Evolutionary conservation across 2,113 vertebrate genomes (phyloP), one percentile per base, ranked within the genome.

Genomic region (Motacilla alba): DNA sequence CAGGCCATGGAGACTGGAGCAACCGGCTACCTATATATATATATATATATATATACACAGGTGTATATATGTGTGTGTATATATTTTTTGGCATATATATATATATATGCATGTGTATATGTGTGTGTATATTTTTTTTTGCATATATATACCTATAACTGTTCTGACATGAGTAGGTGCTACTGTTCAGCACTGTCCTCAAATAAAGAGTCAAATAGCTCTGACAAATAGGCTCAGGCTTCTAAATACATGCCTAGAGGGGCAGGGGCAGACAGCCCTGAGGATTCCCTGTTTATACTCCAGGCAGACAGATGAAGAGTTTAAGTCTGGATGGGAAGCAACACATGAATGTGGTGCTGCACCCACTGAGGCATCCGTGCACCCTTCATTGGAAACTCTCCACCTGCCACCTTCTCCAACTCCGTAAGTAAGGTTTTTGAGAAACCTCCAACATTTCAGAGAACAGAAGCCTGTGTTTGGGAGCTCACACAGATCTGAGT

Each of bases 281-380:
- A 73, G 35, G 24, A 39, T 50, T 64, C 53, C 37, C 35, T 56
- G 33, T 44, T 77, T 24, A 21, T 28, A 15, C 30, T 60, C 30
- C 50, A 30, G 16, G 44, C 43, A 68, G 20, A 56, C 6, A 35
- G 22, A 55, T 10, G 11, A 80, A 68, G 19, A 13, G 6, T 16
- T 87, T 20, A 16, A 47, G 28, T 67, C 56, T 55, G 63, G 43
- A 62, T 21, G n/a, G 62, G 23, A 47, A 84, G 46, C 27, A 56
- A 1, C 23, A 9, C 7, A 16, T 8, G 12, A 37, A 60, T 0
- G 2, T 3, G 52, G 19, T 1, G 0, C 47, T 39, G 35, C 35
- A 50, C 39, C 47, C 47, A 11, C 37, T 19, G 14, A 9, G 21
- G 39, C 33, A 83, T 58, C 26, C 1, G 0, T 4, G 5, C 30